phyloP scores from a whole-genome alignment of 2,113 vertebrate species.

The Phalacrocorax pelagicus region DNA sequence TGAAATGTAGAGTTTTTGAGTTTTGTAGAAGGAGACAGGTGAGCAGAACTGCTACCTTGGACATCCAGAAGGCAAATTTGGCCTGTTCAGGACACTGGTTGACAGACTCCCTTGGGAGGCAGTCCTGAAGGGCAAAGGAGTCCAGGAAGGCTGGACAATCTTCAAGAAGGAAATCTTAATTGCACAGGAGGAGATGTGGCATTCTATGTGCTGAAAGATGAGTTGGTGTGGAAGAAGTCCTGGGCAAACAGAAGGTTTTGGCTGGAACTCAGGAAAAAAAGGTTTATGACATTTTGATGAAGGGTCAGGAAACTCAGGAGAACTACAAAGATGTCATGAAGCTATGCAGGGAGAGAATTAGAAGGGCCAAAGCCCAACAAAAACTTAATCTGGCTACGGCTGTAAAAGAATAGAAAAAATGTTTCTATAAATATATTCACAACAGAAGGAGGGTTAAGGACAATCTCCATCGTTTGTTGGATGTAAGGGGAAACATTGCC shows the following conservation, averaged over 20 bases:
- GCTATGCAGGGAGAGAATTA: not conserved
- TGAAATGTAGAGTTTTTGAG: fast-evolving
- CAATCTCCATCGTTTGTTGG: not conserved
- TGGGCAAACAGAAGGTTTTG: not conserved
- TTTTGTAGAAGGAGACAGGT: not conserved
- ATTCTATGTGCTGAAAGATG: fast-evolving
- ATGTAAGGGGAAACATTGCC: not conserved
- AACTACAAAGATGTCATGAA: not conserved
- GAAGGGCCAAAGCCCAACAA: not conserved
- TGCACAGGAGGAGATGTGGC: not conserved
- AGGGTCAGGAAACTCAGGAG: not conserved
- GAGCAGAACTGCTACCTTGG: not conserved
- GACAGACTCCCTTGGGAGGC: not conserved
- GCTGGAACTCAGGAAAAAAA: not conserved
- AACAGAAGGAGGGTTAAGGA: not conserved
- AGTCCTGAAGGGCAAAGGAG: not conserved
- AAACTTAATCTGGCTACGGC: not conserved
- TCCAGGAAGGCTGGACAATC: not conserved
- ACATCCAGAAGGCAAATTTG: not conserved
- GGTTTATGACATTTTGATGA: not conserved
- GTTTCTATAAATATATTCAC: not conserved
- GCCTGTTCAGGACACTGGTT: not conserved
- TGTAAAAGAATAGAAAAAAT: not conserved
- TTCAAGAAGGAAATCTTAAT: not conserved
- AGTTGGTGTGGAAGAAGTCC: fast-evolving